Conservation (phyloP, 2,888 invertebrate genomes). For the Eupeodes latifasciatus region DNA sequence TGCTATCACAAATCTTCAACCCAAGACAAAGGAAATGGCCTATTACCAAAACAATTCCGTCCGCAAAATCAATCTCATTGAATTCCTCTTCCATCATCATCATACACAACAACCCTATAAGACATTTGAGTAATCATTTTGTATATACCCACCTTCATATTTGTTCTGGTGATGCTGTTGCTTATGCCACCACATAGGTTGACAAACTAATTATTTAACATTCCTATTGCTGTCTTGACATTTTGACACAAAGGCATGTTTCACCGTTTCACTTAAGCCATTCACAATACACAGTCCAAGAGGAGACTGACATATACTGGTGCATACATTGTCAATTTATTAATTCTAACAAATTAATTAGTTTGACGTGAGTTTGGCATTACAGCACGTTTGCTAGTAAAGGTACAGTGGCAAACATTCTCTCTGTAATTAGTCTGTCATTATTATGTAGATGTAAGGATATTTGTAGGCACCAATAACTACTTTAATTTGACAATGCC, state of each 20-base stretch:
- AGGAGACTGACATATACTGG: not conserved
- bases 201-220: constrained; percentile 55
- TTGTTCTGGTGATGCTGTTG: not conserved
- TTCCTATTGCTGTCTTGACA: constrained; percentile 36
- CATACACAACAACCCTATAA: not conserved
- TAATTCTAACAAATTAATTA: constrained; percentile 67
- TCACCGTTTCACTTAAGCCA: constrained; percentile 28
- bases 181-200: not conserved
- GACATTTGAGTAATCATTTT: too few relatives aligned
- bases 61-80: not conserved
- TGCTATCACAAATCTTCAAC: too few relatives aligned
- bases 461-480: too few relatives aligned
- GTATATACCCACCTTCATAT: too few relatives aligned
- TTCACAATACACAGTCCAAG: not conserved
- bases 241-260: constrained; percentile 47
- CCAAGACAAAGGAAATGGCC: too few relatives aligned
- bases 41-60: not conserved
- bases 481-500: constrained; percentile 14
- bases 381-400: constrained; percentile 14
- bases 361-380: constrained; percentile 59
- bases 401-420: constrained; percentile 28
- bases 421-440: constrained; percentile 41
- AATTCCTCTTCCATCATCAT: not conserved
- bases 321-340: constrained; percentile 55
- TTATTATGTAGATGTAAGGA: constrained; percentile 15